Base-by-base conservation (phyloP, 2,113 vertebrate species). In the Equus przewalskii region DNA sequence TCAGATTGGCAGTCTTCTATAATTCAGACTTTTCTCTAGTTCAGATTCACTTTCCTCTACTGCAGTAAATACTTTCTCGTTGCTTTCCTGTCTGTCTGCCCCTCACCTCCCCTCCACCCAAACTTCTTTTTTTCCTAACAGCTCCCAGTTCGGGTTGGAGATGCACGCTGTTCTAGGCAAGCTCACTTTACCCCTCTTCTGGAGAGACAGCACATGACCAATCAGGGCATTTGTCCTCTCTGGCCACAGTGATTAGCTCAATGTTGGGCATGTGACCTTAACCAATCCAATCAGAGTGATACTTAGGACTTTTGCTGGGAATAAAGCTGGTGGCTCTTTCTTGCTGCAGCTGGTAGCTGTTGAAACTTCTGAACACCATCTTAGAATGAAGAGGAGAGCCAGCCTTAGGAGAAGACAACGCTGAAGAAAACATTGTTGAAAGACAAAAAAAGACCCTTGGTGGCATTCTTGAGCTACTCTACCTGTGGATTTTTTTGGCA, bases 401-500 rank as follows among this genome's bases (percentile, higher is more conserved):
- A 56, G 26, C 24, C 1, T 83, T 75, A 78, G 88, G 24, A 56
- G n/a, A 82, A 62, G 36, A 60, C 10, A 36, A 62, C 33, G 76
- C 44, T 78, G 36, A 78, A 65, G 46, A 51, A 67, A 84, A 65
- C 41, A 26, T 24, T 65, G 15, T 30, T 26, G 19, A 64, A 58
- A 82, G 15, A 49, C 26, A 15, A 70, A 65, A 72, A 30, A 36
- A 62, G 69, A 46, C 79, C 58, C 46, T 60, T 94, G 56, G 60
- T 65, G 49, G 54, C 46, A 30, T 65, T 86, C 82, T 49, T 82
- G 36, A 94, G 51, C 12, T 73, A 8, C 28, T 86, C 64, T 75
- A 95, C 65, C 46, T 92, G 79, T 87, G 46, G 62, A 89, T 56
- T 96, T 95, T 86, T 96, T 51, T 95, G 79, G 28, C 49, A 82